Evolutionary conservation across 1,140 invertebrate species (phyloP).

Genomic region (Dendrolimus punctatus): DNA sequence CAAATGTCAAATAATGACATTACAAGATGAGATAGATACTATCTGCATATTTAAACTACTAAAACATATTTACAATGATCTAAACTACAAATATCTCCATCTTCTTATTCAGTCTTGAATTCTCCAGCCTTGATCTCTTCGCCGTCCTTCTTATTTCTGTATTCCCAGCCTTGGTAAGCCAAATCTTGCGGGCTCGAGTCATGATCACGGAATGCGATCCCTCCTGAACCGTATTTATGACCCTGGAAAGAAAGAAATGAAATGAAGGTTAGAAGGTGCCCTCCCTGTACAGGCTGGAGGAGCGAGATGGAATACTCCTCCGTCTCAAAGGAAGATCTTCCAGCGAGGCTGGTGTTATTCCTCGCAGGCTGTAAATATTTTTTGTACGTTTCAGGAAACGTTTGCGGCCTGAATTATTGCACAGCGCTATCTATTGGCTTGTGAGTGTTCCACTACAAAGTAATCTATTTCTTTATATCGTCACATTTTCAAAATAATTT

Average conservation of each 20-base stretch:
- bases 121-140: constrained; percentile 59
- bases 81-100: neutral
- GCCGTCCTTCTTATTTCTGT: constrained; percentile 58
- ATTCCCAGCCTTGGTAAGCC: constrained; percentile 75
- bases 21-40: constrained; percentile 9
- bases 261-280: neutral
- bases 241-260: constrained; percentile 32
- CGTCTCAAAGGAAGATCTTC: no score
- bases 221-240: constrained; percentile 66
- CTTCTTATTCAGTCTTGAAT: constrained; percentile 28
- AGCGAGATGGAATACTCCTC: no score
- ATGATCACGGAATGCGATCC: constrained; percentile 78
- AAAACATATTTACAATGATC: constrained; percentile 2
- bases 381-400: no score
- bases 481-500: no score
- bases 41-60: constrained; percentile 1
- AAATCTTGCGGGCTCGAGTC: constrained; percentile 78
- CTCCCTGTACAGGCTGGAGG: no score
- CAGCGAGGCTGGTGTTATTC: no score
- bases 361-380: no score
- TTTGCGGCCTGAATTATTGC: no score
- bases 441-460: no score
- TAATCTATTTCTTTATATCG: no score
- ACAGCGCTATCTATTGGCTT: no score
- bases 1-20: constrained; percentile 4